Conservation (phyloP, 2,113 vertebrate genomes). For the Nibea coibor region DNA sequence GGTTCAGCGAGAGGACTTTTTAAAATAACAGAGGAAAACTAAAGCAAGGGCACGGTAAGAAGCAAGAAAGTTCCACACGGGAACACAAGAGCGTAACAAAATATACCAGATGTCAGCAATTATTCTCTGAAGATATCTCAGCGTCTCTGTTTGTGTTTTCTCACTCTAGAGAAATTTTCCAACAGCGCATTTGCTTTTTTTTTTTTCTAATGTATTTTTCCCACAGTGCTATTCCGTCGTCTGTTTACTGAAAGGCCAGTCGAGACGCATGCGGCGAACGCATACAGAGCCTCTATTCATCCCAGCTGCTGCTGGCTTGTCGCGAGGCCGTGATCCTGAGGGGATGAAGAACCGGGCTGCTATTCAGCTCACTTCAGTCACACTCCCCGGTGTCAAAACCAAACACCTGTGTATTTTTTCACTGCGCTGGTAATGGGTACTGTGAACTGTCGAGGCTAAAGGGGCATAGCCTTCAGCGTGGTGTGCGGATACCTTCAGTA, state of each 20-base stretch:
- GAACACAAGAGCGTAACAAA: slow-evolving; percentile 25
- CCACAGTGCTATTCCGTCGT: slow-evolving; percentile 58
- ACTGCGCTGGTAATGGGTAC: neutral
- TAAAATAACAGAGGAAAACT: slow-evolving; percentile 10
- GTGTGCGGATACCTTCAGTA: neutral
- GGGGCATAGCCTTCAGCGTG: neutral
- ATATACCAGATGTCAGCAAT: neutral
- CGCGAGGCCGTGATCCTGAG: slow-evolving; percentile 62
- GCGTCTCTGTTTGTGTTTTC: slow-evolving; percentile 26
- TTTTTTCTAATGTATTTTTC: slow-evolving; percentile 54
- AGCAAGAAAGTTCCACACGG: neutral
- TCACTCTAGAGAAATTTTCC: slow-evolving; percentile 26
- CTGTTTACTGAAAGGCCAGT: slow-evolving; percentile 68
- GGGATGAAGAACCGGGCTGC: slow-evolving; percentile 42
- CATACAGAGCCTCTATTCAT: slow-evolving; percentile 80
- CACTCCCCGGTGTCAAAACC: slow-evolving; percentile 42
- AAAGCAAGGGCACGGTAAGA: neutral
- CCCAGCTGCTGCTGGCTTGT: slow-evolving; percentile 46
- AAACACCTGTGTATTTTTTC: slow-evolving; percentile 51
- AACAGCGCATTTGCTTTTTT: slow-evolving; percentile 41
- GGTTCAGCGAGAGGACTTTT: slow-evolving; percentile 50
- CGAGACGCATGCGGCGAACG: slow-evolving; percentile 51
- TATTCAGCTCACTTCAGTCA: slow-evolving; percentile 22
- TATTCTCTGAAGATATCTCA: neutral
- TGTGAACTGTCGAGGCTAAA: neutral